Evolutionary conservation across 2,797 vertebrate species (phyloP).

Genomic region (Spea hammondii): DNA sequence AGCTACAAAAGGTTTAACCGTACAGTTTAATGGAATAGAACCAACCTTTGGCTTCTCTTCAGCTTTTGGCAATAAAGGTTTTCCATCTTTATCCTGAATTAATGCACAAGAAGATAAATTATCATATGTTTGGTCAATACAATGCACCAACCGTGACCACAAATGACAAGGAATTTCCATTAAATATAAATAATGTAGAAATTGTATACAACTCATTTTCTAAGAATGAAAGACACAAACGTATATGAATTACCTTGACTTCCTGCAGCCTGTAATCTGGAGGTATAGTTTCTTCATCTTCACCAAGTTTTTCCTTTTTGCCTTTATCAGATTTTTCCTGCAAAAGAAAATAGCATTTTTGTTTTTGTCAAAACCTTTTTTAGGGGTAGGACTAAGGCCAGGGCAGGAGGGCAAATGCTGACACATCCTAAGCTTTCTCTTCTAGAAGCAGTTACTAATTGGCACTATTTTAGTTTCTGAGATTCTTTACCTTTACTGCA

Average conservation of each 20-base stretch:
- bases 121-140: no score
- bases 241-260: slow-evolving; percentile 58
- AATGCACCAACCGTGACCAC: no score
- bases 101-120: not conserved
- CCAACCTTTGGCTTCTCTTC: slow-evolving; percentile 62
- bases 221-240: not conserved
- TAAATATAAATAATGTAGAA: no score
- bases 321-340: slow-evolving; percentile 67
- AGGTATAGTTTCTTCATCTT: slow-evolving; percentile 71
- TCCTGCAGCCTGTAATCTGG: slow-evolving; percentile 67
- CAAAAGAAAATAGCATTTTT: not conserved
- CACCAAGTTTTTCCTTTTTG: slow-evolving; percentile 66
- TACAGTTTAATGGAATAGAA: not conserved
- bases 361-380: not conserved
- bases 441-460: no score
- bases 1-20: not conserved
- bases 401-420: no score
- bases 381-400: no score
- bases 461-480: no score
- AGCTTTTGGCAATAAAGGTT: slow-evolving; percentile 58
- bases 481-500: slow-evolving; percentile 67
- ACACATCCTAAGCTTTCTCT: no score
- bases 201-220: no score
- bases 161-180: no score
- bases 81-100: slow-evolving; percentile 67